Percentiles rank a stretch among this genome's conserved stretches.
phyloP scores from a whole-genome alignment of 2,888 invertebrate species.

The Acleris sparsana region DNA sequence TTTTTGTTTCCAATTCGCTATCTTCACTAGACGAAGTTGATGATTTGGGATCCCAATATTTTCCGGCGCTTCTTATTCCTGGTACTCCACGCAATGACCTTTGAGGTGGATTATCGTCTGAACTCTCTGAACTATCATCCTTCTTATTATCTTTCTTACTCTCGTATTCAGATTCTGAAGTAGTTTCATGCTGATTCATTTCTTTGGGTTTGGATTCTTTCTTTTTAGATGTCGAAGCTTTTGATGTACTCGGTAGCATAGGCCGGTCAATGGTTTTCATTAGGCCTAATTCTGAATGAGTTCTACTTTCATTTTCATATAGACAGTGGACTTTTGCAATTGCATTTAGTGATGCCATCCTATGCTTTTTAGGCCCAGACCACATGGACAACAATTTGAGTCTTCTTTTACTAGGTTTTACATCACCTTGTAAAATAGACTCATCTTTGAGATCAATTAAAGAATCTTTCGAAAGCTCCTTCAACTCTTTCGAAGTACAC shows the following conservation, averaged over 20 bases:
- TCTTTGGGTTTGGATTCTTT: conserved; percentile 73
- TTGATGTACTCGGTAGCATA: conserved; percentile 79
- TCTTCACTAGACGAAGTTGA: conserved; percentile 85
- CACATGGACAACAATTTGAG: conserved; percentile 87
- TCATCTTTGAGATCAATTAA: conserved; percentile 73
- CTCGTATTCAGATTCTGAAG: conserved; percentile 80
- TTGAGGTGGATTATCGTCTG: conserved; percentile 81
- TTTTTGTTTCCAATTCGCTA: conserved; percentile 76
- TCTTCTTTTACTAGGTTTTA: conserved; percentile 77
- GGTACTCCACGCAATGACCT: conserved; percentile 88
- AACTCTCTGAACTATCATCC: conserved; percentile 74
- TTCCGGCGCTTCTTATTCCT: conserved; percentile 89
- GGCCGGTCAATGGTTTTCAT: conserved; percentile 78
- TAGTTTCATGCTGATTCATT: conserved; percentile 70
- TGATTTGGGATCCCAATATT: conserved; percentile 93
- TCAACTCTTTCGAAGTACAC: conserved; percentile 70
- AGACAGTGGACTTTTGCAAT: conserved; percentile 95
- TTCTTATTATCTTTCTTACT: conserved; percentile 65
- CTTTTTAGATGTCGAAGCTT: conserved; percentile 70
- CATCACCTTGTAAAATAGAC: conserved; percentile 60
- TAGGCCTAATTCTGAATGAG: conserved; percentile 85
- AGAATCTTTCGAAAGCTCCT: conserved; percentile 77
- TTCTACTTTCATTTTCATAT: conserved; percentile 93
- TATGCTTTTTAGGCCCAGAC: conserved; percentile 91
- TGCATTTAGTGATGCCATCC: conserved; percentile 95